A percentile compares a stretch with the other conserved stretches of the same genome.
Evolutionary conservation across 2,888 invertebrate species (phyloP).

Genomic region (Timandra comae): DNA sequence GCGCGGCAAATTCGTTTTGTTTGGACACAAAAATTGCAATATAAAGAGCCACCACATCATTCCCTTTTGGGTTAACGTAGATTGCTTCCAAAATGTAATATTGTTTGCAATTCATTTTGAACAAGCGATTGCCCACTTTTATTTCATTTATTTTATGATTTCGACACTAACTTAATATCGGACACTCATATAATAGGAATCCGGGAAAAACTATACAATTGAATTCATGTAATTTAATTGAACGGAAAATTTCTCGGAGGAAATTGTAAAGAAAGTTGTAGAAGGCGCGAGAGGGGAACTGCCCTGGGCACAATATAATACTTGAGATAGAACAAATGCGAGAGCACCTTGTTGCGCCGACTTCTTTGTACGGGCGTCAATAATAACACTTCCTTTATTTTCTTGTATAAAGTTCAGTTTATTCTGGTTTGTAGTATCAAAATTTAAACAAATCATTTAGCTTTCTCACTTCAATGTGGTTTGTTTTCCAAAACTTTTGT

Average conservation of each 20-base stretch:
- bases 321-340: constrained; percentile 56
- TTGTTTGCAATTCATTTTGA: constrained; percentile 74
- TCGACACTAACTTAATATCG: constrained; percentile 58
- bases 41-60: constrained; percentile 77
- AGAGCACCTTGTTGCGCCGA: constrained; percentile 48
- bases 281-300: constrained; percentile 47
- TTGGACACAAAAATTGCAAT: constrained; percentile 77
- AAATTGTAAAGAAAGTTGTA: constrained; percentile 58
- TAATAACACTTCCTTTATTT: constrained; percentile 47
- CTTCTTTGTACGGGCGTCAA: constrained; percentile 47
- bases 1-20: constrained; percentile 77
- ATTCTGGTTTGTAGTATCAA: constrained; percentile 14
- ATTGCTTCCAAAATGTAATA: constrained; percentile 75
- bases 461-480: no score
- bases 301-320: constrained; percentile 57
- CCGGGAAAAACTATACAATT: constrained; percentile 48
- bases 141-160: constrained; percentile 55
- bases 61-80: constrained; percentile 75
- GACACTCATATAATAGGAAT: constrained; percentile 41
- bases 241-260: constrained; percentile 53
- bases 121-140: constrained; percentile 69
- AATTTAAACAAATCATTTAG: not conserved
- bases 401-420: constrained; percentile 27
- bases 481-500: no score
- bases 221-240: constrained; percentile 60